A percentile compares a stretch with the other conserved stretches of the same genome.
These are phyloP conservation scores for Platorchestia sp. DNA, from an alignment of 1,140 invertebrate genomes.

Conservation along the genomic window DNA sequence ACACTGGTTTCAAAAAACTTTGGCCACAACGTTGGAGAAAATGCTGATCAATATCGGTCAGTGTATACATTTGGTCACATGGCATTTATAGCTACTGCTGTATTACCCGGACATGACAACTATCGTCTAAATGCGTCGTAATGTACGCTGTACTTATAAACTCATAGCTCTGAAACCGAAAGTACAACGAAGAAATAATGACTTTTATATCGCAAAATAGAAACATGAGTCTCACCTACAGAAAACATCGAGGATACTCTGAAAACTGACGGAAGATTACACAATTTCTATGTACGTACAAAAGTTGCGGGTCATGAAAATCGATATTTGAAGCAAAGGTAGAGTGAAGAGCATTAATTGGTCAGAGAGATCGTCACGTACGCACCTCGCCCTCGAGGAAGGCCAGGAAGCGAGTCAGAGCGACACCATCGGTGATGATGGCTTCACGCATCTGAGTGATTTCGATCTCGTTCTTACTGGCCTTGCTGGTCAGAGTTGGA, in stretches of 20 bases:
- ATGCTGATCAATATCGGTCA: no score
- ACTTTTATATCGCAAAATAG: background rate
- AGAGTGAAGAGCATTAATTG: background rate
- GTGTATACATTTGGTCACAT: no score
- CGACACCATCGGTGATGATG: constrained; percentile 86
- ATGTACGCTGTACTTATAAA: background rate
- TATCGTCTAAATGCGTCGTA: background rate
- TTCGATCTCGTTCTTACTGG: constrained; percentile 80
- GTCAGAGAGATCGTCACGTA: background rate
- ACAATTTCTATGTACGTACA: background rate
- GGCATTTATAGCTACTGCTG: background rate
- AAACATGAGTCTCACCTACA: background rate
- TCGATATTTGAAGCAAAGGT: background rate
- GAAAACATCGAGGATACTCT: background rate
- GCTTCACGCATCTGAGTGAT: constrained; percentile 88
- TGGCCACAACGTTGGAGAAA: no score
- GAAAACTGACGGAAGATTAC: background rate
- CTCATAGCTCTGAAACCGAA: background rate
- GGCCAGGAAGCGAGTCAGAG: constrained; percentile 89
- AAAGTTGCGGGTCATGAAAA: background rate
- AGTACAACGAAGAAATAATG: background rate
- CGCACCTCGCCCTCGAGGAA: constrained; percentile 83
- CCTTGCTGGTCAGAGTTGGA: constrained; percentile 73
- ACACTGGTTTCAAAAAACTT: no score
- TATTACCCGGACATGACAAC: background rate